phyloP scores from a whole-genome alignment of 2,113 vertebrate species.

The Hippocampus zosterae region DNA sequence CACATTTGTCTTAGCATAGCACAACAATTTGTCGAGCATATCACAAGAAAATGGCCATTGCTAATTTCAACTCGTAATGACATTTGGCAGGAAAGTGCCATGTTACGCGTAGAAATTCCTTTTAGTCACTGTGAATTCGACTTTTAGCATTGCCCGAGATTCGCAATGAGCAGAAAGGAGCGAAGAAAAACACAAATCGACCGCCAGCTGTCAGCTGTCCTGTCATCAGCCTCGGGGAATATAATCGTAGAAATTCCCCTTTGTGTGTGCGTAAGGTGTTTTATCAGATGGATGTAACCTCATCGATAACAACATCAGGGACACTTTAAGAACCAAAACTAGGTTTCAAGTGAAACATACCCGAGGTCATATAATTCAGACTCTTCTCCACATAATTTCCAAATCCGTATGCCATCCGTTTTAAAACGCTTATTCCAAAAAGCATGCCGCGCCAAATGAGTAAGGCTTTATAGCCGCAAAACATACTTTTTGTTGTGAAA shows the following conservation, averaged over 20 bases:
- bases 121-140: constrained; percentile 19
- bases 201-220: constrained; percentile 39
- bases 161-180: constrained; percentile 18
- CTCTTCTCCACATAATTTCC: no score
- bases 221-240: constrained; percentile 10
- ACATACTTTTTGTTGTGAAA: no score
- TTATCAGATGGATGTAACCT: background rate
- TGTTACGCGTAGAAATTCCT: constrained; percentile 36
- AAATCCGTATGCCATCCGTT: no score
- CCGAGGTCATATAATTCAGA: no score
- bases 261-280: background rate
- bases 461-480: no score
- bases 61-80: constrained; percentile 8
- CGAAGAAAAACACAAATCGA: constrained; percentile 39
- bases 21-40: constrained; percentile 17
- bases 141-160: constrained; percentile 21
- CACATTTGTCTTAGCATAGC: constrained; percentile 32
- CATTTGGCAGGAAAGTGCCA: background rate
- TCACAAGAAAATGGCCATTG: background rate
- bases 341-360: no score
- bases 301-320: background rate
- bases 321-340: background rate
- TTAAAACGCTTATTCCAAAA: no score
- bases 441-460: no score
- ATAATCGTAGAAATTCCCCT: constrained; percentile 7